Base-by-base conservation (phyloP, 53 echinoderm and acorn worm genomes). In the Henricia sp. region DNA sequence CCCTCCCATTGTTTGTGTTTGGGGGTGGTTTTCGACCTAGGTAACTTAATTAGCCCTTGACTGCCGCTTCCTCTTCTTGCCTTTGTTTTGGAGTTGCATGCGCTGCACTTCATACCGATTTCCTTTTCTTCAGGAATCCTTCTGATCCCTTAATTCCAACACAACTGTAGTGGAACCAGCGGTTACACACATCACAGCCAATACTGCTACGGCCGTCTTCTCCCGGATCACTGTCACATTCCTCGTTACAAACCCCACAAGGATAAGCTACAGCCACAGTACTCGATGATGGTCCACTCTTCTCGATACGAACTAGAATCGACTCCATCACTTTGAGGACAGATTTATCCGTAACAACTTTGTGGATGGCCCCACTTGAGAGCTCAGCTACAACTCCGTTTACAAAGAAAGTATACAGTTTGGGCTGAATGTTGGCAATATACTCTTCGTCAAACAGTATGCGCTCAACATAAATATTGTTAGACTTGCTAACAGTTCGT, bases 381-480 rank as follows among this genome's bases (percentile, higher is more conserved):
- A 83, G 38, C 68, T 83, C 83, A 50, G 68, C 67, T 50, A 83
- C 36, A 30, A 83, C 68, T 58, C 78, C 62, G 6, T 83, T 67
- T 20, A 50, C 35, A 33, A 83, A 66, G 28, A 89, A 89, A 52
- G 50, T 72, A 67, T 78, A 52, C 24, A 85, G 67, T 48, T 82
- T 92, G n/a, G 82, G 89, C 40, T 72, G 73, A 67, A 83, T 83
- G n/a, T 50, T 46, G 32, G 27, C 48, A 50, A 92, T 68, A 59
- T 69, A 83, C n/a, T 33, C 52, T 12, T 28, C 14, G 62, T 85
- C 82, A 52, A 42, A 0, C 3, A 43, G 20, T 40, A 82, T 89
- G 30, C 89, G 52, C 46, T 92, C 92, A 16, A 89, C 80, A 74
- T 78, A 72, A 14, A 92, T 37, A 72, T 89, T n/a, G n/a, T n/a